Evolutionary conservation across 1,140 invertebrate genomes (phyloP), one percentile per base, ranked within the genome.

Genomic region (Cydia strobilella): DNA sequence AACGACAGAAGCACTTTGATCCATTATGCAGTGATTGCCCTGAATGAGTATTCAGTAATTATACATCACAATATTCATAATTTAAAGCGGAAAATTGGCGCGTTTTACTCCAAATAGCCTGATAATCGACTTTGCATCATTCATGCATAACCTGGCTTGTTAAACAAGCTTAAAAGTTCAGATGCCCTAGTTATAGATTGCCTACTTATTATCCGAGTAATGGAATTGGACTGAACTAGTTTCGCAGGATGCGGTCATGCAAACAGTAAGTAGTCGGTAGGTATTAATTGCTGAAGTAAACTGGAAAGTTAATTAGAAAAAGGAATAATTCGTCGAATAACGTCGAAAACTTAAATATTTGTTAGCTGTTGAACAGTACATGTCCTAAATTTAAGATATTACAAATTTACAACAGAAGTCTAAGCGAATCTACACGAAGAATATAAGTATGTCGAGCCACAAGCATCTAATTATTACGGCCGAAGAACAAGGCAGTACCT

Each of bases 31-130:
- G 3, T 23, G 20, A 74, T 73, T 69, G 45, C 42, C 63, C 54
- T 74, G 25, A 54, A 48, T 69, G 72, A 27, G 73, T 71, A 59
- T 65, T 62, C 74, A 48, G 48, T 76, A 78, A 78, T 80, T 78
- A 78, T 78, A 78, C 75, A 76, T 74, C 51, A 74, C 73, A 78
- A 74, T 76, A 48, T 75, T 74, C 73, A 75, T 74, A 78, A 74
- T 76, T 63, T 69, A 65, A 74, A 69, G 74, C 74, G 75, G 75
- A 78, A 78, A 78, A 80, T 80, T 78, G 75, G 73, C 75, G 74
- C 73, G 54, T 74, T 74, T 72, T 45, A 23, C 54, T 54, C n/a
- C 54, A 59, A 59, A 23, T 59, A 59, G 18, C 54, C 20, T 1
- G 54, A 59, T 59, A 59, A 59, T 59, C 20, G 54, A 59, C 9